Base-by-base conservation (phyloP, 1,140 invertebrate genomes). In the Globodera rostochiensis region DNA sequence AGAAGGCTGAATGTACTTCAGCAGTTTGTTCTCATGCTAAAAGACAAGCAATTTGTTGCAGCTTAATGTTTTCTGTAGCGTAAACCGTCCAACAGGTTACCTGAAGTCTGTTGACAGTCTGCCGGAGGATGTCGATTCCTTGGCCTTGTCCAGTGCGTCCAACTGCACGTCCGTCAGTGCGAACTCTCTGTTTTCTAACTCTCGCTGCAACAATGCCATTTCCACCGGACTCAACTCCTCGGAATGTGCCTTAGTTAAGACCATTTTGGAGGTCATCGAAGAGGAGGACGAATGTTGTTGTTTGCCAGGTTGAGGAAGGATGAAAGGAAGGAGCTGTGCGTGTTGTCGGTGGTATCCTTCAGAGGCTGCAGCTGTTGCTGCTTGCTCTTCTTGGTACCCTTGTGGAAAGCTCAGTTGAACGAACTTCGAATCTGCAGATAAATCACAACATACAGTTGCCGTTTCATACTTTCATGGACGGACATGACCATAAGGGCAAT, bases 391-490 rank as follows among this genome's bases (percentile, higher is more conserved):
- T 77, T 92, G 93, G 84, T 93, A 93, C 83, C 92, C 74, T 93
- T 91, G 7, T 95, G 96, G 90, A 98, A 98, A n/a, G 96, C 96
- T 92, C 97, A 97, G 84, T 95, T 97, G 90, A 98, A 98, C 15
- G 96, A 98, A 91, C 95, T 96, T 66, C 96, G 92, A 66, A 98
- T 91, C 95, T 95, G 91, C 36, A 36, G 36, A 1, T 36, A 79
- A 84, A 80, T n/a, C 64, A 69, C 6, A 78, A 47, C 11, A 53
- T 8, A n/a, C 36, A 66, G 7, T 53, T 19, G 45, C 15, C 13
- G 57, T 46, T 9, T n/a, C 13, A 77, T 21, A n/a, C 6, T 36
- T 15, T 11, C 15, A n/a, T 21, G 67, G 69, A 47, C 36, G 21
- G 3, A 74, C 73, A 73, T 36, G 36, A 36, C 53, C 45, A 45